These are phyloP conservation scores for Pseudomugil gertrudae DNA, from an alignment of 2,797 vertebrate genomes.

Conservation along the genomic window DNA sequence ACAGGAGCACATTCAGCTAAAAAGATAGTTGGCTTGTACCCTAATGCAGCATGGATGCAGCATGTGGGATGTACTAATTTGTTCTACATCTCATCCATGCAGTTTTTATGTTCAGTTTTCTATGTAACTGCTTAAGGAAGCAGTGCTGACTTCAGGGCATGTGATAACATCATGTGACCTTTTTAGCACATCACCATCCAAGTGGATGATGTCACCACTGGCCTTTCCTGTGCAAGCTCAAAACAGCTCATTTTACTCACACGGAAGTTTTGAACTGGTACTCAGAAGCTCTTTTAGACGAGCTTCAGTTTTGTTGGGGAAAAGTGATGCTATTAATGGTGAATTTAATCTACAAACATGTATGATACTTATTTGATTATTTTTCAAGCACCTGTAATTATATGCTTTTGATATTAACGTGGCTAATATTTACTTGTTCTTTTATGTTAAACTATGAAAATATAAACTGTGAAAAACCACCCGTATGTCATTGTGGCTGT, in stretches of 20 bases:
- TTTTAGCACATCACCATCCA: constrained; percentile 11
- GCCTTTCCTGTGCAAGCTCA: constrained; percentile 37
- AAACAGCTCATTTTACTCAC: constrained; percentile 23
- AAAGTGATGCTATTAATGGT: constrained; percentile 2
- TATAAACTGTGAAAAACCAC: constrained; percentile 21
- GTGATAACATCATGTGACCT: constrained; percentile 45
- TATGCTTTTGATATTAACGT: neutral
- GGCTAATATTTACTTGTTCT: neutral
- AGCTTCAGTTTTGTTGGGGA: neutral
- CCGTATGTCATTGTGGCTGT: constrained; percentile 43
- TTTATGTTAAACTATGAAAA: constrained; percentile 28
- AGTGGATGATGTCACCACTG: constrained; percentile 43
- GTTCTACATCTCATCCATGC: constrained; percentile 6
- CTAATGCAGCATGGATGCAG: constrained; percentile 15
- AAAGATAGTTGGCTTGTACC: constrained; percentile 25
- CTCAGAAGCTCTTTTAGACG: neutral
- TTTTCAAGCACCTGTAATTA: neutral
- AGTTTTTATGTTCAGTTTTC: constrained; percentile 41
- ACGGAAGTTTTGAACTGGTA: constrained; percentile 8
- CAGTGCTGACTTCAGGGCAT: constrained; percentile 31
- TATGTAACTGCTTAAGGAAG: constrained; percentile 11
- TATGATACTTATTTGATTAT: neutral
- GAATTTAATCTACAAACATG: neutral
- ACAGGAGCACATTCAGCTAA: constrained; percentile 25
- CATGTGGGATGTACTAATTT: constrained; percentile 42